Conservation (phyloP, 2,113 vertebrate genomes). For the Ceuthmochares aereus region DNA sequence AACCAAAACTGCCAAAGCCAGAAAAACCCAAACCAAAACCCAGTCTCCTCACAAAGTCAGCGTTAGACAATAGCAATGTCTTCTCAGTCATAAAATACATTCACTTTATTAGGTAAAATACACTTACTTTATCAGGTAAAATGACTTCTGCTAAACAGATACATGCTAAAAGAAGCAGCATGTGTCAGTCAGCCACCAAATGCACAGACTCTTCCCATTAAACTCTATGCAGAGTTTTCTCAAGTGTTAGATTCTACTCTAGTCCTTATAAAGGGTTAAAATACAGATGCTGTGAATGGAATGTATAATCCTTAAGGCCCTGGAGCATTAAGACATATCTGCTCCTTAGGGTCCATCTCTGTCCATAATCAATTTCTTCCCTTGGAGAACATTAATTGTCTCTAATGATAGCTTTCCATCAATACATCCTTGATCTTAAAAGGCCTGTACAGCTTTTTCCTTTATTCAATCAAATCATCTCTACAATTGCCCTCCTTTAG, state of each 20-base stretch:
- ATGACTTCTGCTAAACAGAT: neutral
- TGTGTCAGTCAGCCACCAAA: neutral
- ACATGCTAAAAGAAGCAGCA: neutral
- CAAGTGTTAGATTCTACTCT: neutral
- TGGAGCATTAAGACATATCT: slow-evolving; percentile 84
- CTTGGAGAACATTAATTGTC: slow-evolving; percentile 92
- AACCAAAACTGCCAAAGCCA: too few species aligned
- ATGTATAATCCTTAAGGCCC: slow-evolving; percentile 82
- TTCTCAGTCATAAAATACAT: neutral
- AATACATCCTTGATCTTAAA: slow-evolving; percentile 93
- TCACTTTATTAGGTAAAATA: neutral
- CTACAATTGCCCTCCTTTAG: slow-evolving; percentile 87
- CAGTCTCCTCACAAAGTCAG: neutral
- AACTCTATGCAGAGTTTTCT: neutral
- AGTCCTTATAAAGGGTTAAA: slow-evolving; percentile 79
- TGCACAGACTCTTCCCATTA: neutral
- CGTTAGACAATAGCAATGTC: neutral
- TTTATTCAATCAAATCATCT: slow-evolving; percentile 96
- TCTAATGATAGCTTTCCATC: slow-evolving; percentile 97
- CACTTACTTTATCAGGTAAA: neutral
- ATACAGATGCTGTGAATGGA: slow-evolving; percentile 79
- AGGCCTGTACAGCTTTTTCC: slow-evolving; percentile 84
- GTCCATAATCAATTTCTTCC: slow-evolving; percentile 93
- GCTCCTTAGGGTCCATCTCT: slow-evolving; percentile 86
- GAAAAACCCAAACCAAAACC: neutral